phyloP scores from a whole-genome alignment of 2,888 invertebrate species.

The Mimumesa dahlbomi region DNA sequence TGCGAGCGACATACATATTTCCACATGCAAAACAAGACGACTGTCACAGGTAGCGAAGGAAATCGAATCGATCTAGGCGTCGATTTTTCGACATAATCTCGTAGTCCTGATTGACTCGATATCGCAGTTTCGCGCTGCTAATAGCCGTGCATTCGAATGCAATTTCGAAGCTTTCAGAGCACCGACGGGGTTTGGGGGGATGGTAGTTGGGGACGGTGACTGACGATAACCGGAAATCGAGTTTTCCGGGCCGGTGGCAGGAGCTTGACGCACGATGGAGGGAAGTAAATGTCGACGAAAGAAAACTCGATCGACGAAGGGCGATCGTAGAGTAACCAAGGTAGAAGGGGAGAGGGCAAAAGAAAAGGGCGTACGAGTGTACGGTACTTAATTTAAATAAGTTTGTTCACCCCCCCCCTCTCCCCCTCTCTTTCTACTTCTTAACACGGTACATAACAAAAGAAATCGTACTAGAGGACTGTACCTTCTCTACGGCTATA shows the following conservation, averaged over 20 bases:
- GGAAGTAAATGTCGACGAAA: slow-evolving; percentile 20
- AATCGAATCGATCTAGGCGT: slow-evolving; percentile 1
- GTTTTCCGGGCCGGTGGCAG: slow-evolving; percentile 62
- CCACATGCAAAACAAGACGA: neutral
- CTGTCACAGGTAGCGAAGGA: neutral
- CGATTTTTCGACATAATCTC: slow-evolving; percentile 38
- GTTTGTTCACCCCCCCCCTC: slow-evolving; percentile 16
- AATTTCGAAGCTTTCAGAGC: slow-evolving; percentile 66
- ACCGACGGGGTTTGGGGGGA: slow-evolving; percentile 8
- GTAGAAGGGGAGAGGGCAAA: slow-evolving; percentile 1
- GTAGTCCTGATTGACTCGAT: slow-evolving; percentile 38
- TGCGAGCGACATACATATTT: neutral
- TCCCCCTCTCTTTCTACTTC: too few species aligned
- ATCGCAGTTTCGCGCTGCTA: slow-evolving; percentile 47
- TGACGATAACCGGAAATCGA: slow-evolving; percentile 73
- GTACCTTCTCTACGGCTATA: slow-evolving; percentile 28
- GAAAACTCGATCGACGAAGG: slow-evolving; percentile 26
- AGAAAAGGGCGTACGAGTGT: slow-evolving; percentile 18
- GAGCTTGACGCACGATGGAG: slow-evolving; percentile 39
- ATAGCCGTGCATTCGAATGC: slow-evolving; percentile 66
- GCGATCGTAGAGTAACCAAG: slow-evolving; percentile 23
- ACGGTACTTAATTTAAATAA: slow-evolving; percentile 31
- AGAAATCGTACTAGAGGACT: slow-evolving; percentile 42
- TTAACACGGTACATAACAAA: slow-evolving; percentile 27
- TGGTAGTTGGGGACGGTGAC: slow-evolving; percentile 45